Conservation (phyloP, 2,797 vertebrate genomes). For the Ctenochaetus hawaiiensis region DNA sequence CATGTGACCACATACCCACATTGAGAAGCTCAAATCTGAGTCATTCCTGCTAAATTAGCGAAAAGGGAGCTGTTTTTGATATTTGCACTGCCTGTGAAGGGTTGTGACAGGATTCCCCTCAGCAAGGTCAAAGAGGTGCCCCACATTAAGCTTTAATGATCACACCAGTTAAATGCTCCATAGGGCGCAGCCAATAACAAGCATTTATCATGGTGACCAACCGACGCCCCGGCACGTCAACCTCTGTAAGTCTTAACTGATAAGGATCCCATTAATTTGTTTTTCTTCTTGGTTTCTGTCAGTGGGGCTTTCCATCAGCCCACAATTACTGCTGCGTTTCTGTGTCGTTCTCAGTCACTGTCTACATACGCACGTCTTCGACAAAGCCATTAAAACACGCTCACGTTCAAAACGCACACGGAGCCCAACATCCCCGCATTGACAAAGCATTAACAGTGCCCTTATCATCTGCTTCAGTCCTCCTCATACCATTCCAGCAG, state of each 20-base stretch:
- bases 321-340: constrained; percentile 57
- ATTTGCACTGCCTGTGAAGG: constrained; percentile 42
- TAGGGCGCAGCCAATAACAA: constrained; percentile 76
- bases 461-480: constrained; percentile 56
- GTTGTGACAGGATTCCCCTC: constrained; percentile 62
- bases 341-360: constrained; percentile 33
- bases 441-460: constrained; percentile 50
- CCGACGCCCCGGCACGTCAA: constrained; percentile 60
- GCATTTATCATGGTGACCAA: constrained; percentile 78
- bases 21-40: constrained; percentile 9
- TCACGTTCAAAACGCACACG: constrained; percentile 4
- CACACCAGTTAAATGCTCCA: constrained; percentile 77
- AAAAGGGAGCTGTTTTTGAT: constrained; percentile 30
- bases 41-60: constrained; percentile 12
- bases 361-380: constrained; percentile 18
- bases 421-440: constrained; percentile 17
- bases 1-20: constrained; percentile 20
- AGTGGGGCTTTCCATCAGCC: constrained; percentile 59
- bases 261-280: constrained; percentile 82
- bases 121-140: constrained; percentile 76
- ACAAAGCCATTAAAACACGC: constrained; percentile 51
- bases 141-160: constrained; percentile 72
- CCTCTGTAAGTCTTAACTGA: constrained; percentile 77
- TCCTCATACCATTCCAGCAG: constrained; percentile 35
- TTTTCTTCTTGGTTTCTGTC: constrained; percentile 68